phyloP scores from a whole-genome alignment of 2,888 invertebrate genomes.

The Villa cingulata region DNA sequence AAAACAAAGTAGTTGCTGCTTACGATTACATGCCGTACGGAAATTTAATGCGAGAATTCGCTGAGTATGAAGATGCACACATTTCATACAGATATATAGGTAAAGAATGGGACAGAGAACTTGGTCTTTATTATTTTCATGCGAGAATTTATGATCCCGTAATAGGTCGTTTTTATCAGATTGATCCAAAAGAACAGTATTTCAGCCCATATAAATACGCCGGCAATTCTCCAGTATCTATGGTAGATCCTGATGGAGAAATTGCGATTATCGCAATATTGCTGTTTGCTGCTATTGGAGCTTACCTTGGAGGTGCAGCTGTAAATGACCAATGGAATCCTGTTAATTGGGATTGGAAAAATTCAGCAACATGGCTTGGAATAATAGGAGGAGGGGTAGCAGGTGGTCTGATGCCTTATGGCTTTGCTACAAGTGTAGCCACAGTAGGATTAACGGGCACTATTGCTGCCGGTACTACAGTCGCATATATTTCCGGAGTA shows the following conservation, averaged over 20 bases:
- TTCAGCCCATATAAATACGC: slow-evolving; percentile 18
- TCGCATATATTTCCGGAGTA: slow-evolving; percentile 1
- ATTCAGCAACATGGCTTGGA: not conserved
- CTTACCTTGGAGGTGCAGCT: slow-evolving; percentile 6
- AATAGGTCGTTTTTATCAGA: slow-evolving; percentile 16
- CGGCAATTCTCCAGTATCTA: slow-evolving; percentile 10
- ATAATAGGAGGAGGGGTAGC: slow-evolving; percentile 1
- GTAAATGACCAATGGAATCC: not conserved
- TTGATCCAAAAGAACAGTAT: slow-evolving; percentile 15
- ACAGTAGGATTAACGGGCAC: not conserved
- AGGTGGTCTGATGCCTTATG: not conserved
- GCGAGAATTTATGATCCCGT: slow-evolving; percentile 18
- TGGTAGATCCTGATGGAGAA: slow-evolving; percentile 9
- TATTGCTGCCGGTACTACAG: not conserved
- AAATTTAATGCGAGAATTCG: slow-evolving; percentile 12
- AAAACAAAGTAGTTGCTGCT: slow-evolving; percentile 16
- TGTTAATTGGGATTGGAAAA: slow-evolving; percentile 1
- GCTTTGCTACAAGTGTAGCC: not conserved
- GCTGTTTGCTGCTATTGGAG: not conserved
- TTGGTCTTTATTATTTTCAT: slow-evolving; percentile 17
- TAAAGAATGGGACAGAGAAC: slow-evolving; percentile 19
- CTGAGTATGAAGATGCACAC: slow-evolving; percentile 8
- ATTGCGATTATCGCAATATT: not conserved
- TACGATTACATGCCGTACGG: slow-evolving; percentile 20
- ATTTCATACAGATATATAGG: slow-evolving; percentile 16